Conservation (phyloP, 2,797 vertebrate genomes). For the Channallabes apus region DNA sequence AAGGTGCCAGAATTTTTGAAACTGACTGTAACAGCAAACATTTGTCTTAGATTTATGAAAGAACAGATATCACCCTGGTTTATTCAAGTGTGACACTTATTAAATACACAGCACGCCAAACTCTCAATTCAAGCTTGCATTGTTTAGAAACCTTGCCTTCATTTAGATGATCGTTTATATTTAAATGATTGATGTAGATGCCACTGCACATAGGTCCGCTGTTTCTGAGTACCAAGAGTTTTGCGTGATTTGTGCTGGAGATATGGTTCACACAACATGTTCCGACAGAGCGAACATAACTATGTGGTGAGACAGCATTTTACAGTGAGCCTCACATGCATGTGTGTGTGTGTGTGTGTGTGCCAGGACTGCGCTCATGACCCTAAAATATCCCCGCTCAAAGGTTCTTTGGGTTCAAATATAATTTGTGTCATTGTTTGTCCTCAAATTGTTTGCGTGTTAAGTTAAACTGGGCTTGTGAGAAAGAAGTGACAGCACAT, state of each 20-base stretch:
- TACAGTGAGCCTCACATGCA: slow-evolving; percentile 13
- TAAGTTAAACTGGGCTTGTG: slow-evolving; percentile 32
- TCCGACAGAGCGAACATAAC: slow-evolving; percentile 46
- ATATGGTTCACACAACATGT: slow-evolving; percentile 45
- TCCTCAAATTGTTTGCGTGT: neutral
- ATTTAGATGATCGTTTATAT: neutral
- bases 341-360: neutral
- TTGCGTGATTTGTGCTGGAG: slow-evolving; percentile 14
- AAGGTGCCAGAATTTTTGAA: neutral
- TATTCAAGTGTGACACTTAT: neutral
- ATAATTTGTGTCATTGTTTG: neutral
- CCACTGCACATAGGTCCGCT: neutral
- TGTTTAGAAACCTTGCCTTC: neutral
- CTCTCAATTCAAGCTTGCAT: neutral
- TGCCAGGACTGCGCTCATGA: slow-evolving; percentile 7
- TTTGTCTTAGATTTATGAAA: neutral
- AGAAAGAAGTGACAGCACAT: neutral
- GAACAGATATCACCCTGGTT: neutral
- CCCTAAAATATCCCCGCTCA: neutral
- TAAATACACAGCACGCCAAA: neutral
- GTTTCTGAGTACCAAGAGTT: neutral
- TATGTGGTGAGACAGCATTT: slow-evolving; percentile 48
- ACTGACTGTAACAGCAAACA: neutral
- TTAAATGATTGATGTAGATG: slow-evolving; percentile 2
- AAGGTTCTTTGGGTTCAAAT: neutral